phyloP scores from a whole-genome alignment of 1,140 invertebrate species.

The Thrips palmi region DNA sequence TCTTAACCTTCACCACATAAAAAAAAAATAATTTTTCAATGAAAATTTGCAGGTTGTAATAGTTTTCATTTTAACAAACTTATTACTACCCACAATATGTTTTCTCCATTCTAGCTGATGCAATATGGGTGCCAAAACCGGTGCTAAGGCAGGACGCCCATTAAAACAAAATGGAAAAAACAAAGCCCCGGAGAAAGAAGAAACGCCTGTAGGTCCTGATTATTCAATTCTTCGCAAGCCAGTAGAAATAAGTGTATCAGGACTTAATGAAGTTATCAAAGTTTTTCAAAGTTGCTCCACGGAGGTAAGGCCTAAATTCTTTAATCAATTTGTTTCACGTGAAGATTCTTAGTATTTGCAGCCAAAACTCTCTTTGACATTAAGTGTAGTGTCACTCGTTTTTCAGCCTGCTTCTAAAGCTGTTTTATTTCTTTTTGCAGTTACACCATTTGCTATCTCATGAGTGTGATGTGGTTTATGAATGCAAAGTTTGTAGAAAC shows the following conservation, averaged over 20 bases:
- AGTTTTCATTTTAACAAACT: too few species aligned
- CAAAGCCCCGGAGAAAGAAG: too few species aligned
- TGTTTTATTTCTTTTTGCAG: conserved; percentile 26
- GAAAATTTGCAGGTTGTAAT: too few species aligned
- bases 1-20: too few species aligned
- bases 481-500: conserved; percentile 68
- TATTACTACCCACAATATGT: too few species aligned
- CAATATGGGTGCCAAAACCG: too few species aligned
- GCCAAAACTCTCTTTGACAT: conserved; percentile 4
- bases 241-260: conserved; percentile 35
- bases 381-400: not conserved
- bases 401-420: conserved; percentile 13
- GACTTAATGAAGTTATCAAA: conserved; percentile 35
- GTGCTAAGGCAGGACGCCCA: too few species aligned
- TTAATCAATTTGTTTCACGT: not conserved
- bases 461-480: conserved; percentile 69
- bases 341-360: conserved; percentile 15
- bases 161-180: too few species aligned
- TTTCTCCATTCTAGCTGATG: too few species aligned
- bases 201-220: too few species aligned
- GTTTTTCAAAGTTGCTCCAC: conserved; percentile 37
- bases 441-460: conserved; percentile 45
- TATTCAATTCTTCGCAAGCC: conserved; percentile 39
- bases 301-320: conserved; percentile 25
- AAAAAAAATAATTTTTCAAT: too few species aligned